Conservation (phyloP, 2,113 vertebrate genomes). For the Mesembrinibis cayennensis region DNA sequence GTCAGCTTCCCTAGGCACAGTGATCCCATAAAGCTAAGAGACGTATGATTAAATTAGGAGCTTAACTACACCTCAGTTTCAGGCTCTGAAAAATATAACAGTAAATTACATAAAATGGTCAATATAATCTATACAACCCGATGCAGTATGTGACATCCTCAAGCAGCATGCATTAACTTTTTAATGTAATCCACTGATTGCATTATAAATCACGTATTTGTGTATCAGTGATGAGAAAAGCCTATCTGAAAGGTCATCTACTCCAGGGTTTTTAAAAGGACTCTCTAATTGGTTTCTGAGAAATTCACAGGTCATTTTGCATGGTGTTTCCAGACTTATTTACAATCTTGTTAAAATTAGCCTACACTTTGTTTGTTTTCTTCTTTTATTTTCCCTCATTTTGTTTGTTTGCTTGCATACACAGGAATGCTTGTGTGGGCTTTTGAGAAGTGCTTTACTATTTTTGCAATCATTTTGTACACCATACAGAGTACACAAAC, state of each 20-base stretch:
- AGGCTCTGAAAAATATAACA: neutral
- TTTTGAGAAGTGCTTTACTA: neutral
- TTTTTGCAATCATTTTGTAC: neutral
- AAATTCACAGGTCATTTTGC: neutral
- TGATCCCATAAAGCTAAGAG: constrained; percentile 29
- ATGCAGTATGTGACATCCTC: constrained; percentile 32
- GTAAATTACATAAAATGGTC: constrained; percentile 36
- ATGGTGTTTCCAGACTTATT: neutral
- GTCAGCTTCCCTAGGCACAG: neutral
- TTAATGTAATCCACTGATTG: constrained; percentile 38
- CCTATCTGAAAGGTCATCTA: constrained; percentile 25
- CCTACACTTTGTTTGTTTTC: neutral
- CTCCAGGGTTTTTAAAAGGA: neutral
- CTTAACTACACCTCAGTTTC: constrained; percentile 35
- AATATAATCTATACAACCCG: constrained; percentile 15
- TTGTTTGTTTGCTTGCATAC: neutral
- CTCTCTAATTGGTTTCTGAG: neutral
- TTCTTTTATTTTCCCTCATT: neutral
- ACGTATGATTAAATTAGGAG: constrained; percentile 44
- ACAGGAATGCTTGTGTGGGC: neutral
- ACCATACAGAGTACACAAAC: neutral
- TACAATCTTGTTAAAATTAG: neutral
- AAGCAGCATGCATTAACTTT: constrained; percentile 22
- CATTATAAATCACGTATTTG: constrained; percentile 53
- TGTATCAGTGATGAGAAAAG: constrained; percentile 14